Evolutionary conservation across 2,888 invertebrate genomes (phyloP).

Genomic region (Rhingia campestris): DNA sequence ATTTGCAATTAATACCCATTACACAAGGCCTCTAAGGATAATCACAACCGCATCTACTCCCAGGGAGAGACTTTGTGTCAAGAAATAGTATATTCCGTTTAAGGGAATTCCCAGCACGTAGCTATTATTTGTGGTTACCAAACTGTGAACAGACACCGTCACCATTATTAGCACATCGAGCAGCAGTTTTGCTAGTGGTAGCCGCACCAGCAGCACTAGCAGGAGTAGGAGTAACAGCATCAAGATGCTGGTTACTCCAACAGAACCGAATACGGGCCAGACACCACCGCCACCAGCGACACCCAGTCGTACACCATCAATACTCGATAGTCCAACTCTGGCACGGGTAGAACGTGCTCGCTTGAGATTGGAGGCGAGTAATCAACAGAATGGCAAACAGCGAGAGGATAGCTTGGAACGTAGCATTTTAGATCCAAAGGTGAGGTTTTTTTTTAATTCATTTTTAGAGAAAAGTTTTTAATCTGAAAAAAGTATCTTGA

Average conservation of each 20-base stretch:
- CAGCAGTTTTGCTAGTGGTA: constrained; percentile 73
- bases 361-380: constrained; percentile 83
- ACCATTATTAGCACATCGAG: constrained; percentile 73
- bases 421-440: constrained; percentile 80
- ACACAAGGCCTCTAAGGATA: constrained; percentile 37
- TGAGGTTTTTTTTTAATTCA: constrained; percentile 65
- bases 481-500: constrained; percentile 2
- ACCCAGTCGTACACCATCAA: constrained; percentile 83
- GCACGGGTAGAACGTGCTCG: constrained; percentile 85
- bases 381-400: constrained; percentile 77
- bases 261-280: constrained; percentile 68
- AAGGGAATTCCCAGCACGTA: constrained; percentile 43
- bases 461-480: not conserved
- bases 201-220: constrained; percentile 71
- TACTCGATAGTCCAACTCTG: constrained; percentile 85
- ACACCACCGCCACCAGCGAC: constrained; percentile 61
- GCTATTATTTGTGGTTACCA: constrained; percentile 27
- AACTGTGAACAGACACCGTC: constrained; percentile 52
- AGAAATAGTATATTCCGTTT: not conserved
- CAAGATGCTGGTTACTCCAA: constrained; percentile 70
- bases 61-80: not conserved
- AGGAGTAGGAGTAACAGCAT: constrained; percentile 67
- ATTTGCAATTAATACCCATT: constrained; percentile 34
- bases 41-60: not conserved
- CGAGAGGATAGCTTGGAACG: constrained; percentile 82